phyloP scores from a whole-genome alignment of 2,888 invertebrate genomes.

The Diloba caeruleocephala region DNA sequence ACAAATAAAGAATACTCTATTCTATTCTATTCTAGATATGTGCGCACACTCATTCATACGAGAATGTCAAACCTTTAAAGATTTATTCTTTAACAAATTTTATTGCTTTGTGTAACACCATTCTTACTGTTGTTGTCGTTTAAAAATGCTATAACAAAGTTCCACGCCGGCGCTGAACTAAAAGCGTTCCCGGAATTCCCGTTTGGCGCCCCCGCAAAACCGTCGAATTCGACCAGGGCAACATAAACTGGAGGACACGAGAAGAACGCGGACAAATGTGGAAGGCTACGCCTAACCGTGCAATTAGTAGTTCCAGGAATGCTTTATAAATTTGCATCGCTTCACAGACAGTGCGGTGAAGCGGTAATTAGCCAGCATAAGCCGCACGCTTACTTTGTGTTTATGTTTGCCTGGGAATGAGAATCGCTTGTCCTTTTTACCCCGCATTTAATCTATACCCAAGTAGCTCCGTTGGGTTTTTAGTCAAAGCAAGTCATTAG shows the following conservation, averaged over 20 bases:
- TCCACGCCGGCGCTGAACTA: slow-evolving; percentile 16
- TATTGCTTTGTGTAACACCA: slow-evolving; percentile 24
- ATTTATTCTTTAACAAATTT: slow-evolving; percentile 18
- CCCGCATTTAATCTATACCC: slow-evolving; percentile 35
- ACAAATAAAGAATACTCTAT: too few relatives aligned
- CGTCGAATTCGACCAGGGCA: slow-evolving; percentile 69
- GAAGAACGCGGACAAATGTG: slow-evolving; percentile 64
- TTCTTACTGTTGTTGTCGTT: slow-evolving; percentile 27
- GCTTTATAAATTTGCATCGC: slow-evolving; percentile 78
- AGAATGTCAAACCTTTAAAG: background rate
- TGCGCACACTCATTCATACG: too few relatives aligned
- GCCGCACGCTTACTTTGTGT: slow-evolving; percentile 71
- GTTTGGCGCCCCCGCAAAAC: slow-evolving; percentile 66
- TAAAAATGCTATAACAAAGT: slow-evolving; percentile 40
- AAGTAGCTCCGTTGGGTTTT: slow-evolving; percentile 11
- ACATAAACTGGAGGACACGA: slow-evolving; percentile 65
- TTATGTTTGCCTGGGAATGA: slow-evolving; percentile 72
- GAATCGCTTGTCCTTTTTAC: slow-evolving; percentile 55
- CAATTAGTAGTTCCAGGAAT: slow-evolving; percentile 72
- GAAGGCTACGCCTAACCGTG: slow-evolving; percentile 64
- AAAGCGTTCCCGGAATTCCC: slow-evolving; percentile 32
- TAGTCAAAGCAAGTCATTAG: slow-evolving; percentile 44
- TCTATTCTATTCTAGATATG: too few relatives aligned
- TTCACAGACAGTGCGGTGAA: slow-evolving; percentile 61
- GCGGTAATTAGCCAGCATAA: slow-evolving; percentile 72